These are phyloP conservation scores for Alsophila aescularia DNA, from an alignment of 2,888 invertebrate species.

Conservation along the genomic window DNA sequence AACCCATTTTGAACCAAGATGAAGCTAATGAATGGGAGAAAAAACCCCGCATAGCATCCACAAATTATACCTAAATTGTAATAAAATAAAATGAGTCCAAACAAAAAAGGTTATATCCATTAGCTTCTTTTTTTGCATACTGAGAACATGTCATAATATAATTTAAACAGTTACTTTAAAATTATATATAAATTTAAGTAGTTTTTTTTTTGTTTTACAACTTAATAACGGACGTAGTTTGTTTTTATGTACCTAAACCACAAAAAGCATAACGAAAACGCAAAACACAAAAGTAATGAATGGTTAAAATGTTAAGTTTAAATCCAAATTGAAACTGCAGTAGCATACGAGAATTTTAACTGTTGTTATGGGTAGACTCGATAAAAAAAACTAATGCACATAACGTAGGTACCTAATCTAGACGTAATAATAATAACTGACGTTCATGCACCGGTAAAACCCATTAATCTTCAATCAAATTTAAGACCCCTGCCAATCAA, in stretches of 20 bases:
- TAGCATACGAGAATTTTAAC: background rate
- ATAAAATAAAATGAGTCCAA: background rate
- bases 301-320: background rate
- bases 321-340: background rate
- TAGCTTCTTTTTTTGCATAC: constrained; percentile 9
- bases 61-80: constrained; percentile 7
- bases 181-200: constrained; percentile 29
- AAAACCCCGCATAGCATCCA: background rate
- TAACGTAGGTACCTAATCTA: no score
- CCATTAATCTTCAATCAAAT: constrained; percentile 17
- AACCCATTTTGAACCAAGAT: background rate
- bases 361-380: background rate
- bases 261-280: constrained; percentile 13
- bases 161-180: constrained; percentile 40
- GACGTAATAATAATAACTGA: no score
- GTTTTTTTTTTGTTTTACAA: constrained; percentile 48
- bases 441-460: constrained; percentile 1
- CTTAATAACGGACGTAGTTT: constrained; percentile 48
- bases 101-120: background rate
- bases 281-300: constrained; percentile 28
- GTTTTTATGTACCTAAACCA: constrained; percentile 27
- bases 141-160: constrained; percentile 13
- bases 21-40: constrained; percentile 2
- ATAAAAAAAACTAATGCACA: background rate
- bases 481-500: constrained; percentile 20